Conservation (phyloP, 2,888 invertebrate species). For the Macaria notata region DNA sequence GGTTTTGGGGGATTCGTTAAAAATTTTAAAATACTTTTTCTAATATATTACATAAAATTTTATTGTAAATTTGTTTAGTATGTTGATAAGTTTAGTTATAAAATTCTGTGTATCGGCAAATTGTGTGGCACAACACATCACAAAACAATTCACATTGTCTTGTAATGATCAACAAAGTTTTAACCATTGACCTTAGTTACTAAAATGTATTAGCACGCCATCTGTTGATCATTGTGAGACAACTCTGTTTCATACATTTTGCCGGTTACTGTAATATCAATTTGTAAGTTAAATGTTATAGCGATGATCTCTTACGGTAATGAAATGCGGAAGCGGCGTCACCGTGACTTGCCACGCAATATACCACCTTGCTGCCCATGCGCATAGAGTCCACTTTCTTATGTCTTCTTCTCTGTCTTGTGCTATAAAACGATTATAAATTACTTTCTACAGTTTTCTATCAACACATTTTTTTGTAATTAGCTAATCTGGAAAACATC, state of each 20-base stretch:
- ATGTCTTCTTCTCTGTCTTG: background rate
- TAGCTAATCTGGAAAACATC: too few species aligned
- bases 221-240: too few species aligned
- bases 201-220: too few species aligned
- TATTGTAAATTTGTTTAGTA: slow-evolving; percentile 77
- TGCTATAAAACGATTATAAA: background rate
- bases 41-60: slow-evolving; percentile 58
- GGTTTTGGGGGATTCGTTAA: slow-evolving; percentile 24
- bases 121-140: slow-evolving; percentile 25
- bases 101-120: slow-evolving; percentile 24
- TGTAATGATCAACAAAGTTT: too few species aligned
- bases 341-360: slow-evolving; percentile 33
- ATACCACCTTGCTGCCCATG: slow-evolving; percentile 26
- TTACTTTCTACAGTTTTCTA: background rate
- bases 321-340: slow-evolving; percentile 53
- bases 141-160: background rate
- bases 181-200: too few species aligned
- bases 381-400: slow-evolving; percentile 15
- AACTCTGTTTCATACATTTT: slow-evolving; percentile 2
- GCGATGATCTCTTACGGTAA: slow-evolving; percentile 79
- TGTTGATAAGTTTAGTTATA: slow-evolving; percentile 75
- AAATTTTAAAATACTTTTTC: slow-evolving; percentile 42
- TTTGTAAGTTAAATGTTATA: slow-evolving; percentile 74
- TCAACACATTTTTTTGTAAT: too few species aligned
- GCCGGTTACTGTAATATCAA: slow-evolving; percentile 57